Evolutionary conservation across 2,888 invertebrate species (phyloP).

Genomic region (Corbicula japonica): DNA sequence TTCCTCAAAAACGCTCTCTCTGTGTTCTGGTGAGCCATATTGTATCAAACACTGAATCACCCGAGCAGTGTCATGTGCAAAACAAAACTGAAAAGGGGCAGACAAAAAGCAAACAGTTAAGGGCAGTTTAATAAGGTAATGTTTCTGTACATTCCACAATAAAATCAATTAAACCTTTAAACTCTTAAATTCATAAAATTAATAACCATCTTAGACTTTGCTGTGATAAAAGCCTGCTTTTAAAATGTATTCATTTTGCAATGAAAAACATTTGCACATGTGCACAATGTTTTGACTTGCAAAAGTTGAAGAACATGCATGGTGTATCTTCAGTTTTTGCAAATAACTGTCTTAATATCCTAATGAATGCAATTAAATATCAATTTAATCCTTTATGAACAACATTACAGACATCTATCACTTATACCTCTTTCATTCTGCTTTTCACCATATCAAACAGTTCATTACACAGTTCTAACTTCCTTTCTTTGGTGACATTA

Average conservation of each 20-base stretch:
- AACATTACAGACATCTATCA: too few species aligned
- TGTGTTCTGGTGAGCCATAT: constrained; percentile 89
- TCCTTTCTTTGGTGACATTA: constrained; percentile 75
- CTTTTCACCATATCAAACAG: constrained; percentile 85
- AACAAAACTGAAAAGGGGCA: constrained; percentile 89
- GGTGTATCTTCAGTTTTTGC: neutral
- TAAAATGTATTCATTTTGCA: too few species aligned
- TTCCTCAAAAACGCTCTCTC: constrained; percentile 91
- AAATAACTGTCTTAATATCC: neutral
- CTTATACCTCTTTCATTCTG: constrained; percentile 85
- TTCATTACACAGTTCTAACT: constrained; percentile 85
- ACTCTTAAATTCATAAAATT: too few species aligned
- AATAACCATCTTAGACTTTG: too few species aligned
- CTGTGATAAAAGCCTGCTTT: too few species aligned
- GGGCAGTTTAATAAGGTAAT: neutral
- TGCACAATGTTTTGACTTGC: too few species aligned
- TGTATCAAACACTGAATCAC: constrained; percentile 96
- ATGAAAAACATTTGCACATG: too few species aligned
- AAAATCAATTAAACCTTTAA: neutral
- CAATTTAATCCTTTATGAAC: too few species aligned
- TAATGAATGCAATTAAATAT: neutral
- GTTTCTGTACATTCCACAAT: neutral
- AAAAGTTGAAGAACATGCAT: neutral
- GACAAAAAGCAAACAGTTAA: neutral
- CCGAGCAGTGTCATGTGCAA: constrained; percentile 94